A percentile compares a stretch with the other conserved stretches of the same genome.
phyloP scores from a whole-genome alignment of 2,113 vertebrate species.

The Cygnus atratus region DNA sequence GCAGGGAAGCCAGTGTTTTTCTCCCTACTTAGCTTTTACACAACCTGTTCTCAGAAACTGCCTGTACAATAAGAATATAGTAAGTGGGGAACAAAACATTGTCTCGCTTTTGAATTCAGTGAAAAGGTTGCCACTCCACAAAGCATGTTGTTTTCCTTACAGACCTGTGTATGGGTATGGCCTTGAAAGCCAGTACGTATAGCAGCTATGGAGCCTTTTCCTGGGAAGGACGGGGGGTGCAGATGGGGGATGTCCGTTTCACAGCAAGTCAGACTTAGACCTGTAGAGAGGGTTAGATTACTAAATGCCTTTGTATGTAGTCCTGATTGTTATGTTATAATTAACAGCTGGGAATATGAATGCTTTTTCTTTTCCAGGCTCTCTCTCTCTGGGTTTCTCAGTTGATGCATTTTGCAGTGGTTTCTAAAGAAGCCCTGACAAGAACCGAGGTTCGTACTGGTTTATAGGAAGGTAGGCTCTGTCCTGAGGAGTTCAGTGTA shows the following conservation, averaged over 20 bases:
- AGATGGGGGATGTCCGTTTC: not conserved
- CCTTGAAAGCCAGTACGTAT: not conserved
- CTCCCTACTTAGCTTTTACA: not conserved
- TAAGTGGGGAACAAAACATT: not conserved
- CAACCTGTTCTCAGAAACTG: not conserved
- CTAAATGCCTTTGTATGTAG: not conserved
- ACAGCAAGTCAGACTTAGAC: not conserved
- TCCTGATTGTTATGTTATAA: not conserved
- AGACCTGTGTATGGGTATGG: not conserved
- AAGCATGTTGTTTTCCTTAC: not conserved
- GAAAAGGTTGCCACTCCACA: conserved; percentile 1
- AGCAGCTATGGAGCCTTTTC: not conserved
- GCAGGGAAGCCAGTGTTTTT: not conserved
- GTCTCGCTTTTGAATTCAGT: not conserved
- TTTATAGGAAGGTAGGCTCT: not conserved
- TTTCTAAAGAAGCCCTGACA: not conserved
- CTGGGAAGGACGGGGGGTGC: not conserved
- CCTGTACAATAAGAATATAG: not conserved
- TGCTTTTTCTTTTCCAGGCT: not conserved
- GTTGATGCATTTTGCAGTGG: not conserved
- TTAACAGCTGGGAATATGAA: not conserved
- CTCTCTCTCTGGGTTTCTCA: not conserved
- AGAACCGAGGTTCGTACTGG: not conserved
- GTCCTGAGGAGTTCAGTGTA: not conserved
- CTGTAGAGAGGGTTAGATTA: not conserved